phyloP scores from a whole-genome alignment of 2,797 vertebrate species.

The Darevskia nairensis region DNA sequence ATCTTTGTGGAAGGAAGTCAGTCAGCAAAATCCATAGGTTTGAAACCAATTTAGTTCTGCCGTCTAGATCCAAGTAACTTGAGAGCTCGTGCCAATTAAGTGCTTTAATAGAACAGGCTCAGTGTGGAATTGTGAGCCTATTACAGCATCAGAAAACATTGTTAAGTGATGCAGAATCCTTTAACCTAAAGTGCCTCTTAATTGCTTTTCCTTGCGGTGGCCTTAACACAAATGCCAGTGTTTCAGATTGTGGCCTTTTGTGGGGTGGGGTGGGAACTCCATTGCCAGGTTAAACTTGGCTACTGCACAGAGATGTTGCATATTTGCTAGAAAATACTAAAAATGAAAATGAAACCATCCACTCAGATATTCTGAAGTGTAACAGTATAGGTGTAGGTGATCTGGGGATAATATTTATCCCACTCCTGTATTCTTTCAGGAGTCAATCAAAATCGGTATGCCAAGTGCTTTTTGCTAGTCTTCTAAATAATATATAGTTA shows the following conservation, averaged over 20 bases:
- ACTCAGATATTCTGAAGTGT: neutral
- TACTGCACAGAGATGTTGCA: conserved; percentile 17
- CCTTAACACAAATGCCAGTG: conserved; percentile 51
- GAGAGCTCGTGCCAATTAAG: conserved; percentile 37
- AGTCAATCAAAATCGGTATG: conserved; percentile 25
- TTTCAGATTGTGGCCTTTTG: conserved; percentile 64
- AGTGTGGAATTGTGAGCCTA: conserved; percentile 33
- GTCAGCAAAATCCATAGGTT: conserved; percentile 28
- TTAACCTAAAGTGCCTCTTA: conserved; percentile 73
- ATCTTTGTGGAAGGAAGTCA: conserved; percentile 42
- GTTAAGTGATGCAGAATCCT: conserved; percentile 44
- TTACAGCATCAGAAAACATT: conserved; percentile 33
- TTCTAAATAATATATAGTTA: neutral
- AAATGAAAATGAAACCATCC: conserved; percentile 9
- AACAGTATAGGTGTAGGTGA: conserved; percentile 17
- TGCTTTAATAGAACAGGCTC: conserved; percentile 30
- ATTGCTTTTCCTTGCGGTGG: conserved; percentile 60
- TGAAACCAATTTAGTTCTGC: conserved; percentile 22
- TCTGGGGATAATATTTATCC: conserved; percentile 50
- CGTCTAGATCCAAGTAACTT: conserved; percentile 33
- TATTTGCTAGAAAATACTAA: neutral
- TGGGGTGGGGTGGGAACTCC: conserved; percentile 24
- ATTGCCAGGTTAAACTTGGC: neutral
- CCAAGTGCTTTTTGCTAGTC: neutral
- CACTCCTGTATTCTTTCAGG: conserved; percentile 38